Evolutionary conservation across 2,113 vertebrate genomes (phyloP).

Genomic region (Dipodomys ordii): DNA sequence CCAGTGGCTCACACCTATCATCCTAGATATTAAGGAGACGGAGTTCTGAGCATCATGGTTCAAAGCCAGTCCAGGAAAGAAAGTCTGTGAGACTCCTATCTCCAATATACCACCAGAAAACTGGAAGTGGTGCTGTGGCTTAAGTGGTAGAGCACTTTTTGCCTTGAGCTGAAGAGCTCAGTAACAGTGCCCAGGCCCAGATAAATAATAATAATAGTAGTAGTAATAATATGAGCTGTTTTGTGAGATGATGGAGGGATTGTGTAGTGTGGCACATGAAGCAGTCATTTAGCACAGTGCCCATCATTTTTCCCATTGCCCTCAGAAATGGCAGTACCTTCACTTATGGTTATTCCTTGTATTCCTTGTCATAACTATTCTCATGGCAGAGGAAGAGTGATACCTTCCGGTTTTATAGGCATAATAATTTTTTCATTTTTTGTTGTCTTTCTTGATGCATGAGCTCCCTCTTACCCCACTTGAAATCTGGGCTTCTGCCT

Average conservation of each 20-base stretch:
- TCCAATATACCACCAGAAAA: too few relatives aligned
- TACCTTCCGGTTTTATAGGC: not conserved
- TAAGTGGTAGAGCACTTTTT: too few relatives aligned
- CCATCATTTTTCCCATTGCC: accelerated
- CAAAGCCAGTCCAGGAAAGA: too few relatives aligned
- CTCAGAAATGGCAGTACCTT: not conserved
- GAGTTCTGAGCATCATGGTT: too few relatives aligned
- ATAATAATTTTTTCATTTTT: not conserved
- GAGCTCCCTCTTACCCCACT: not conserved
- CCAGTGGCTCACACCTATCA: too few relatives aligned
- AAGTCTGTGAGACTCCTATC: too few relatives aligned
- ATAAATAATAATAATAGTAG: too few relatives aligned
- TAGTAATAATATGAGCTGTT: not conserved
- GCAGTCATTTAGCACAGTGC: not conserved
- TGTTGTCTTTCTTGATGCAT: not conserved
- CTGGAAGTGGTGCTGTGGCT: too few relatives aligned
- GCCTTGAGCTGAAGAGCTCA: too few relatives aligned
- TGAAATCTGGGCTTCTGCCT: not conserved
- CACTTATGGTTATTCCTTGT: not conserved
- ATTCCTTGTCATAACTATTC: not conserved
- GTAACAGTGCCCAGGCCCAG: too few relatives aligned
- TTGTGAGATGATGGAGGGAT: not conserved
- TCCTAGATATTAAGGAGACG: too few relatives aligned
- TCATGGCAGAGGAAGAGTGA: not conserved
- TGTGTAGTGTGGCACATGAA: accelerated